A percentile compares a stretch with the other conserved stretches of the same genome.
These are phyloP conservation scores for Brachyalestes nurse DNA, from an alignment of 2,797 vertebrate genomes.

Conservation along the genomic window DNA sequence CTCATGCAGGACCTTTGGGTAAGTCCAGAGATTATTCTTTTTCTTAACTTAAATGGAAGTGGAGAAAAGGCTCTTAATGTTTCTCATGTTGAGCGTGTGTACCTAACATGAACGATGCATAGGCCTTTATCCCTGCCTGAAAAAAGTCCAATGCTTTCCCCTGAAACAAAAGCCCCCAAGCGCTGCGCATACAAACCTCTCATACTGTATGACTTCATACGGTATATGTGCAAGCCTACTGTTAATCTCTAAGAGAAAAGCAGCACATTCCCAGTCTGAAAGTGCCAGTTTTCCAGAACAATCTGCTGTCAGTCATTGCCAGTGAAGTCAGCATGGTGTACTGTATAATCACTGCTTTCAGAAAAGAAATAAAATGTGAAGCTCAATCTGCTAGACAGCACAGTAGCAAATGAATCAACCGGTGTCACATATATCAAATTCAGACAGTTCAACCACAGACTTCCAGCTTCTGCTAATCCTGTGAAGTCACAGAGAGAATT, in stretches of 20 bases:
- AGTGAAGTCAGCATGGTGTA: conserved; percentile 66
- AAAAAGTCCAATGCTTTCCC: too few species aligned
- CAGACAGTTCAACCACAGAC: conserved; percentile 61
- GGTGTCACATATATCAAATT: conserved; percentile 68
- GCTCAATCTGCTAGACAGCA: conserved; percentile 67
- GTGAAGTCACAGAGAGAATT: conserved; percentile 65
- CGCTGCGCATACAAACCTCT: background rate
- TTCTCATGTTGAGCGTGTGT: too few species aligned
- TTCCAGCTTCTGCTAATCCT: conserved; percentile 62
- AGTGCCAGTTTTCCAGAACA: conserved; percentile 47
- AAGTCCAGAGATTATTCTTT: too few species aligned
- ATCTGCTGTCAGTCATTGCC: conserved; percentile 66
- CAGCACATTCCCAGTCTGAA: conserved; percentile 41
- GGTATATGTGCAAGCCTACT: background rate
- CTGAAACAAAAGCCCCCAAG: too few species aligned
- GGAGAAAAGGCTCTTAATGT: too few species aligned
- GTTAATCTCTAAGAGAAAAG: conserved; percentile 1
- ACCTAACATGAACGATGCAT: too few species aligned
- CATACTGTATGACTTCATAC: background rate
- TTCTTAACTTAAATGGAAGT: too few species aligned
- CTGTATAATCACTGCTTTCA: conserved; percentile 67
- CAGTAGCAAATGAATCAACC: conserved; percentile 71
- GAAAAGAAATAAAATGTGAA: conserved; percentile 45
- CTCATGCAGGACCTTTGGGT: too few species aligned
- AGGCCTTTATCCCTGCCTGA: too few species aligned